phyloP scores from a whole-genome alignment of 2,797 vertebrate species.

The Microhierax caerulescens region DNA sequence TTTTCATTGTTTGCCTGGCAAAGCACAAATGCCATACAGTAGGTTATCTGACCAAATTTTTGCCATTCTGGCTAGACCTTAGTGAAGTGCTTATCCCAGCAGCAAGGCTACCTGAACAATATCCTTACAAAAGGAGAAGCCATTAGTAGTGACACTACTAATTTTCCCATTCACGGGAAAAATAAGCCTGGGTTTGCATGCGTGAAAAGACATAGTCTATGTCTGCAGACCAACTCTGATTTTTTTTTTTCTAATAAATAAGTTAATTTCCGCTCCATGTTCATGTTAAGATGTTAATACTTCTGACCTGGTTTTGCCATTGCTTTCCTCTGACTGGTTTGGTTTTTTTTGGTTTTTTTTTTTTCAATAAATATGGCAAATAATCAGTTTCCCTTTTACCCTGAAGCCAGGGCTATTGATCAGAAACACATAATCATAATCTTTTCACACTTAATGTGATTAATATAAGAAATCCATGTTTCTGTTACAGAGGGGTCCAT shows the following conservation, averaged over 20 bases:
- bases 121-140: neutral
- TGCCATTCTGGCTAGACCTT: neutral
- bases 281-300: neutral
- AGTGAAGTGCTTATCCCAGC: neutral
- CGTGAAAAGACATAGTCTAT: neutral
- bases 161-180: too few species aligned
- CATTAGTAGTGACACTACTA: too few species aligned
- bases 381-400: neutral
- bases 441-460: rapidly evolving
- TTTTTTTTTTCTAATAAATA: neutral
- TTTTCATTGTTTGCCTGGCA: neutral
- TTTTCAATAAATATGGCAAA: neutral
- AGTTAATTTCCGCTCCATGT: rapidly evolving
- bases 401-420: neutral
- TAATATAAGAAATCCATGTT: neutral
- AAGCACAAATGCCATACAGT: rapidly evolving
- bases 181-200: neutral
- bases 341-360: too few species aligned
- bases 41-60: neutral
- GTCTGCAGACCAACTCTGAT: neutral
- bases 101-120: neutral
- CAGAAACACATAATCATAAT: neutral
- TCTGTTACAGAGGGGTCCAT: neutral
- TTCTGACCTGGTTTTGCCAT: neutral
- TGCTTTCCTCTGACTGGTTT: neutral